Evolutionary conservation across 2,113 vertebrate species (phyloP).

Genomic region (Condylura cristata): DNA sequence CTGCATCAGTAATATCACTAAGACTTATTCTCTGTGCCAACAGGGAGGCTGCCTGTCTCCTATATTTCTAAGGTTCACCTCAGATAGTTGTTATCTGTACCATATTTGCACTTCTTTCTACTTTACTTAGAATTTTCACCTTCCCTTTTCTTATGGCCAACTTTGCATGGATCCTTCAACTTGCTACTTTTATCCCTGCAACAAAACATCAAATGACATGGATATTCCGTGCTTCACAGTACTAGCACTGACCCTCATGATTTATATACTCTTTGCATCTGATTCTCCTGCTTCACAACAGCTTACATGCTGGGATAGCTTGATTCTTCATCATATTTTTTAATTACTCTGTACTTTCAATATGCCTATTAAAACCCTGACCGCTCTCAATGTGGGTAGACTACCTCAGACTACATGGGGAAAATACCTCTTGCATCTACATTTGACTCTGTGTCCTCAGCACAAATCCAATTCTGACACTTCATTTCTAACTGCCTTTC

Average conservation of each 20-base stretch:
- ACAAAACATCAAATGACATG: neutral
- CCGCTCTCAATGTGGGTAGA: neutral
- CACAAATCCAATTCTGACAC: neutral
- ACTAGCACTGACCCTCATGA: too few relatives aligned
- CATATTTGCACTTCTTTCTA: neutral
- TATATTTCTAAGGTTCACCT: neutral
- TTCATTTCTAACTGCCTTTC: conserved; percentile 23
- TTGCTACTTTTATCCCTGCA: neutral
- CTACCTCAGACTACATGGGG: neutral
- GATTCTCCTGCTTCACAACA: neutral
- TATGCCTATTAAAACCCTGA: neutral
- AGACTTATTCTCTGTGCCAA: too few relatives aligned
- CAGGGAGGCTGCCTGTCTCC: too few relatives aligned
- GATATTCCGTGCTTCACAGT: neutral
- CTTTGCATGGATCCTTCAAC: neutral
- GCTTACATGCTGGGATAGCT: neutral
- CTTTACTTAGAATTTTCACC: neutral
- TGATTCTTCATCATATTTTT: neutral
- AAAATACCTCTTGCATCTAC: neutral
- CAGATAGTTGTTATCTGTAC: neutral
- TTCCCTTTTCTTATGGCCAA: neutral
- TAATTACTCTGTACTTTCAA: neutral
- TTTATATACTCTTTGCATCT: neutral
- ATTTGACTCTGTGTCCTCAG: neutral
- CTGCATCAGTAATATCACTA: too few relatives aligned